A percentile compares a stretch with the other conserved stretches of the same genome.
phyloP scores from a whole-genome alignment of 2,797 vertebrate species.

The Thaleichthys pacificus region DNA sequence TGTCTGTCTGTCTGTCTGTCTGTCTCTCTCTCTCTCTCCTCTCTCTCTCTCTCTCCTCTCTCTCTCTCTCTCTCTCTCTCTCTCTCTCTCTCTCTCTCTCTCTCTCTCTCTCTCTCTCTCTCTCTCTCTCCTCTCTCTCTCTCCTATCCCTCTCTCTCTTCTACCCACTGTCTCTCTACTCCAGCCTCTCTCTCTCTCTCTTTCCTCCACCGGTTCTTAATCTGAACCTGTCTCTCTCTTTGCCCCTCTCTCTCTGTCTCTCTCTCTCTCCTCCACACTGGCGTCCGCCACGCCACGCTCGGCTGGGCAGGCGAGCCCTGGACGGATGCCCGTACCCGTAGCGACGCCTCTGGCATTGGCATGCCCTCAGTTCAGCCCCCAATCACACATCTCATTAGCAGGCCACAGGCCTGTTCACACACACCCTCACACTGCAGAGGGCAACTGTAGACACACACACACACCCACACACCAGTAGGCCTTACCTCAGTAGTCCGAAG shows the following conservation, averaged over 20 bases:
- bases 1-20: constrained; percentile 1
- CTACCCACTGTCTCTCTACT: background rate
- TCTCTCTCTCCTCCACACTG: background rate
- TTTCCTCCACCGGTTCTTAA: background rate
- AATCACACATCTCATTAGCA: background rate
- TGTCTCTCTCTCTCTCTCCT: background rate
- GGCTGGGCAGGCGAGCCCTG: background rate
- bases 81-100: background rate
- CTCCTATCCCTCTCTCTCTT: background rate
- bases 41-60: background rate
- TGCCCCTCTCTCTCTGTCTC: background rate
- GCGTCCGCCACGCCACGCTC: background rate
- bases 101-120: background rate
- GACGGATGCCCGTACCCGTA: background rate
- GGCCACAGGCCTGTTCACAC: background rate
- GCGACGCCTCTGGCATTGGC: background rate
- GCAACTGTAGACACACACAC: constrained; percentile 14
- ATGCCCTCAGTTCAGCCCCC: background rate
- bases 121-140: background rate
- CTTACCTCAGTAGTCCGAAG: constrained; percentile 89
- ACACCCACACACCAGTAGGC: constrained; percentile 24
- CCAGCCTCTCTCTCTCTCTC: background rate
- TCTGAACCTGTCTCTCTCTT: background rate
- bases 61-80: background rate
- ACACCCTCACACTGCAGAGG: constrained; percentile 9